These are phyloP conservation scores for Hylaea fasciaria DNA, from an alignment of 2,888 invertebrate species.

Conservation along the genomic window DNA sequence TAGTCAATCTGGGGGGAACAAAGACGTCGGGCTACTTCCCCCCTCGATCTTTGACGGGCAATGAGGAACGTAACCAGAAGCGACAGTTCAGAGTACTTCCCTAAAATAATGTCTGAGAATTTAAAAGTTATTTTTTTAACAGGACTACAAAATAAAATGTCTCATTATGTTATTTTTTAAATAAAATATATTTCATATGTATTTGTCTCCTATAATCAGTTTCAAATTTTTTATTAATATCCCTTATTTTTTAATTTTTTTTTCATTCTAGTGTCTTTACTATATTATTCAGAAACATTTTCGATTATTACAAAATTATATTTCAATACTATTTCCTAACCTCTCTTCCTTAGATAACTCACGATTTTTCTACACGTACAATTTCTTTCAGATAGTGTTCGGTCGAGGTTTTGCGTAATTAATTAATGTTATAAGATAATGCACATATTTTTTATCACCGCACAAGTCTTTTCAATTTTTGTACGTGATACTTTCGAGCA, in stretches of 20 bases:
- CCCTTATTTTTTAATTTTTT: no score
- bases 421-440: constrained; percentile 33
- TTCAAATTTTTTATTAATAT: no score
- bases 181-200: no score
- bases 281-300: no score
- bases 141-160: no score
- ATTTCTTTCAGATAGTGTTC: constrained; percentile 39
- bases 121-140: no score
- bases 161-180: no score
- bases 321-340: constrained; percentile 38
- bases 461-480: constrained; percentile 38
- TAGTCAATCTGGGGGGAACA: constrained; percentile 53
- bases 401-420: constrained; percentile 40
- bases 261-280: no score
- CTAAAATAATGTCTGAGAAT: neutral
- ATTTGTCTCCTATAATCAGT: no score
- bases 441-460: constrained; percentile 53
- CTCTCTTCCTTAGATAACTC: constrained; percentile 45
- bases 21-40: constrained; percentile 72
- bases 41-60: constrained; percentile 52
- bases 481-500: constrained; percentile 47
- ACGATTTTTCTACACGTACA: constrained; percentile 46
- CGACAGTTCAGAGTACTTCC: constrained; percentile 11
- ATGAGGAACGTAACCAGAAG: constrained; percentile 49
- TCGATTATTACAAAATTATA: neutral